Evolutionary conservation across 2,797 vertebrate genomes (phyloP).

Genomic region (Cossypha niveicapilla): DNA sequence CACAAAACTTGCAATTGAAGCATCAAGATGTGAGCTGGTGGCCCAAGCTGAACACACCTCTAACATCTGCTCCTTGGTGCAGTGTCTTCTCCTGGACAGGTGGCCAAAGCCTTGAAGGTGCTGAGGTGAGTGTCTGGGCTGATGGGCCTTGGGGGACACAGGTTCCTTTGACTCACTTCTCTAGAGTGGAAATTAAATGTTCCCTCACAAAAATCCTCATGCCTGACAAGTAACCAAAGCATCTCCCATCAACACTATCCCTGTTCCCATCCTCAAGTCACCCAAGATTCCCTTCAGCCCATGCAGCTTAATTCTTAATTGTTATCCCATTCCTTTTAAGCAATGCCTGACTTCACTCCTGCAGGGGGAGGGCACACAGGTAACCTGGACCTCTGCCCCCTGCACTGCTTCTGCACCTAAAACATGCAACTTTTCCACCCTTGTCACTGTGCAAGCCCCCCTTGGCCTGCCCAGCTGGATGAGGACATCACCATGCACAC

Average conservation of each 20-base stretch:
- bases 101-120: background rate
- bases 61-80: background rate
- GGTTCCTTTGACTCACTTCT: background rate
- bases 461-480: background rate
- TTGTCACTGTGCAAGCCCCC: background rate
- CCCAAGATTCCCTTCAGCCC: background rate
- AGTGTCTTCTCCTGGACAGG: background rate
- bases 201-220: background rate
- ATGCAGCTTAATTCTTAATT: background rate
- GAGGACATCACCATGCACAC: background rate
- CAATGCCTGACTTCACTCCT: background rate
- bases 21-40: background rate
- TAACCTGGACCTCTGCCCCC: background rate
- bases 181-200: background rate
- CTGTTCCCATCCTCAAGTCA: background rate
- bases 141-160: background rate
- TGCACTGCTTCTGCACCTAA: background rate
- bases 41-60: background rate
- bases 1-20: background rate
- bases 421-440: background rate
- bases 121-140: background rate
- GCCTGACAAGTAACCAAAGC: background rate
- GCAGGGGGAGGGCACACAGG: fast-evolving
- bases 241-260: background rate
- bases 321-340: background rate